These are phyloP conservation scores for Cydia fagiglandana DNA, from an alignment of 1,140 invertebrate genomes.

Conservation along the genomic window DNA sequence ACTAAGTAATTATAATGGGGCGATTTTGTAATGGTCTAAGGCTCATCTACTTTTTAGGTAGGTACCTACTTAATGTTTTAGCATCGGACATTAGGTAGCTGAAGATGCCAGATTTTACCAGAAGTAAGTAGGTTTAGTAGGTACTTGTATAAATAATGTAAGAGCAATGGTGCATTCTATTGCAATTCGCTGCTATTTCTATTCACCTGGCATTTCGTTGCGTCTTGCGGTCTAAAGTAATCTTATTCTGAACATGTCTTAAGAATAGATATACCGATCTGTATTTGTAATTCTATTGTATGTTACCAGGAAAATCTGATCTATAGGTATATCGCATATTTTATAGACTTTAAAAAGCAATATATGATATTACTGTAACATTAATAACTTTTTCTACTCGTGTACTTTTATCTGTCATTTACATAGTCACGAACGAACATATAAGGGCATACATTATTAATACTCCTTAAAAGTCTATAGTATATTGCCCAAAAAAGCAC, in stretches of 20 bases:
- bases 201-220: constrained; percentile 12
- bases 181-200: constrained; percentile 13
- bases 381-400: too few species aligned
- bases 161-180: constrained; percentile 20
- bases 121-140: background rate
- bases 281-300: background rate
- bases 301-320: background rate
- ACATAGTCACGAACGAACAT: too few species aligned
- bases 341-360: background rate
- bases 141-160: background rate
- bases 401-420: too few species aligned
- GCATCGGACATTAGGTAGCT: too few species aligned
- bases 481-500: too few species aligned
- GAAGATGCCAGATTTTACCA: background rate
- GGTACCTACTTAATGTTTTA: too few species aligned
- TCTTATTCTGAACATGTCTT: constrained; percentile 23
- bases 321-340: background rate
- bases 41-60: too few species aligned
- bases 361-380: too few species aligned
- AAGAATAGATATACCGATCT: constrained; percentile 2
- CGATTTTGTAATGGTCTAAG: too few species aligned
- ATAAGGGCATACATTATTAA: too few species aligned
- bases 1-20: too few species aligned
- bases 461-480: too few species aligned
- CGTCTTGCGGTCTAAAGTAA: constrained; percentile 24